A percentile compares a stretch with the other conserved stretches of the same genome.
These are phyloP conservation scores for Acronicta aceris DNA, from an alignment of 2,888 invertebrate genomes.

Conservation along the genomic window DNA sequence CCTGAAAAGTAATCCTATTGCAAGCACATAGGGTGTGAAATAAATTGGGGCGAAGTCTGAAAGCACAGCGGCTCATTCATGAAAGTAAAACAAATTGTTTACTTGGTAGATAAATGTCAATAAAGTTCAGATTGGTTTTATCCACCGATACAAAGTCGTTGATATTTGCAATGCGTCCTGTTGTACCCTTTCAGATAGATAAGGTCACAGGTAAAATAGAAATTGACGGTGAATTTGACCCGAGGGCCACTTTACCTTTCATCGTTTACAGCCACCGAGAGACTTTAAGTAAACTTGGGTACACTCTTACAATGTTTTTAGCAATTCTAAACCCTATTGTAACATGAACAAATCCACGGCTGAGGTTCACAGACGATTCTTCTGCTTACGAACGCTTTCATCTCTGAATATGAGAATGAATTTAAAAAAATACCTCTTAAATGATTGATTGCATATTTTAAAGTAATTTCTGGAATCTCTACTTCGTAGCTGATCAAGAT, in stretches of 20 bases:
- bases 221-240: constrained; percentile 28
- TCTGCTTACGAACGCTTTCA: too few relatives aligned
- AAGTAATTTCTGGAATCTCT: too few relatives aligned
- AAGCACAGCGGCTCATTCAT: constrained; percentile 59
- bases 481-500: too few relatives aligned
- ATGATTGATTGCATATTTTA: constrained; percentile 4
- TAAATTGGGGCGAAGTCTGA: constrained; percentile 28
- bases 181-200: constrained; percentile 40
- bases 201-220: constrained; percentile 35
- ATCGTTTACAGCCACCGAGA: constrained; percentile 13
- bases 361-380: too few relatives aligned
- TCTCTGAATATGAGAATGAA: too few relatives aligned
- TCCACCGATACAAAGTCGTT: constrained; percentile 34
- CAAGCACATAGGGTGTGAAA: constrained; percentile 50
- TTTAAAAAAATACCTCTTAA: constrained; percentile 3
- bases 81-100: constrained; percentile 68
- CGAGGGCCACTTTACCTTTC: constrained; percentile 13
- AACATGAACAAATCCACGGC: not conserved
- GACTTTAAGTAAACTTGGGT: constrained; percentile 6
- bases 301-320: constrained; percentile 1
- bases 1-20: constrained; percentile 39
- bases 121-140: constrained; percentile 61
- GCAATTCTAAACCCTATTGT: constrained; percentile 7
- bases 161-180: constrained; percentile 53
- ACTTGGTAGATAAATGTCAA: constrained; percentile 63